Conservation (phyloP, 2,888 invertebrate genomes). For the Microdon myrmicae region DNA sequence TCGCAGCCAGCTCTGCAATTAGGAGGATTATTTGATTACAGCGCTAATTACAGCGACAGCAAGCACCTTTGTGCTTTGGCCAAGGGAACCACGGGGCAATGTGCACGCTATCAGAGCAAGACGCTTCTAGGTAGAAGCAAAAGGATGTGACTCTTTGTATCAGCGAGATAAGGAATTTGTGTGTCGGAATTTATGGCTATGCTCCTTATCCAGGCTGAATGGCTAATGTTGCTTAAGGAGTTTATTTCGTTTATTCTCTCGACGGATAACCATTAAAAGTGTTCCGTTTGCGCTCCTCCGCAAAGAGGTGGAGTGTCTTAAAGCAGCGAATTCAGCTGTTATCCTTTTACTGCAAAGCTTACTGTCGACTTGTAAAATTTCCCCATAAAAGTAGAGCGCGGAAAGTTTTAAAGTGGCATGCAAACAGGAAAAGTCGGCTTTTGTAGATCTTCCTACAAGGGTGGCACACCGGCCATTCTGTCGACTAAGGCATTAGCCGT, state of each 20-base stretch:
- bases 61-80: neutral
- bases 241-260: conserved; percentile 38
- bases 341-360: too few relatives aligned
- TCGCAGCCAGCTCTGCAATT: conserved; percentile 55
- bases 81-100: neutral
- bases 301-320: too few relatives aligned
- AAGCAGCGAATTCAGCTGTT: too few relatives aligned
- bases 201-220: conserved; percentile 49
- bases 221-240: conserved; percentile 50
- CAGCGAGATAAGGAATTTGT: conserved; percentile 39
- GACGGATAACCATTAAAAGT: conserved; percentile 33
- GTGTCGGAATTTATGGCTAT: conserved; percentile 38
- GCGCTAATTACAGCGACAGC: conserved; percentile 46
- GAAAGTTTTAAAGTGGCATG: conserved; percentile 34
- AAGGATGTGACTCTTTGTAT: conserved; percentile 20
- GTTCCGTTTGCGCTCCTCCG: conserved; percentile 16
- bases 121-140: conserved; percentile 20
- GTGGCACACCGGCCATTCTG: too few relatives aligned
- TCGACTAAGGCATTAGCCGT: conserved; percentile 42
- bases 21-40: conserved; percentile 58
- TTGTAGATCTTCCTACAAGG: conserved; percentile 1
- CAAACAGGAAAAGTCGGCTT: too few relatives aligned
- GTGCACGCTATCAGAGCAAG: conserved; percentile 25
- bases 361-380: too few relatives aligned
- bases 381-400: conserved; percentile 12